Evolutionary conservation across 2,797 vertebrate genomes (phyloP).

Genomic region (Microchirus variegatus): DNA sequence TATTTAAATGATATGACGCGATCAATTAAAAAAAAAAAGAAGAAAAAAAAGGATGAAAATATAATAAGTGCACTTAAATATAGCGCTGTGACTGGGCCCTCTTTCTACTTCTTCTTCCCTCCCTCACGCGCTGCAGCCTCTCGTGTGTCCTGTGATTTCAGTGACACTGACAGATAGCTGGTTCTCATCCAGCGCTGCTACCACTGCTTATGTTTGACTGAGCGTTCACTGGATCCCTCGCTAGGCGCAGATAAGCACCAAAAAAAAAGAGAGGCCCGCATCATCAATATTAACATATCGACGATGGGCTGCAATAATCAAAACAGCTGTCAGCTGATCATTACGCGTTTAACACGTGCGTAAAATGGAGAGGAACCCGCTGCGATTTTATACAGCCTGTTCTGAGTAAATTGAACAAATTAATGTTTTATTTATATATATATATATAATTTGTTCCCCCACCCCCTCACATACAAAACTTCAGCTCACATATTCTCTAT

Average conservation of each 20-base stretch:
- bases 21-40: slow-evolving; percentile 2
- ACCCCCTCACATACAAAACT: no score
- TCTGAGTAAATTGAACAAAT: no score
- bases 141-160: slow-evolving; percentile 50
- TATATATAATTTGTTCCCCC: no score
- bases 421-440: no score
- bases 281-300: slow-evolving; percentile 40
- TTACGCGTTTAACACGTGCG: slow-evolving; percentile 23
- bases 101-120: neutral
- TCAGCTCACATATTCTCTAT: no score
- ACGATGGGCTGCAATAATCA: slow-evolving; percentile 59
- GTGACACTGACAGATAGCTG: slow-evolving; percentile 60
- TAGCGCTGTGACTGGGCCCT: slow-evolving; percentile 16
- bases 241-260: slow-evolving; percentile 7
- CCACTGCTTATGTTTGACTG: slow-evolving; percentile 34
- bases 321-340: slow-evolving; percentile 51
- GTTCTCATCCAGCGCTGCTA: slow-evolving; percentile 41
- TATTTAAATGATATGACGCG: slow-evolving; percentile 1
- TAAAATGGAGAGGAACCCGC: slow-evolving; percentile 3
- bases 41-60: neutral
- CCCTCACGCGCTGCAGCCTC: slow-evolving; percentile 20
- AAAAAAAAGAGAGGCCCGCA: slow-evolving; percentile 9
- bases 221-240: slow-evolving; percentile 42
- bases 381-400: neutral
- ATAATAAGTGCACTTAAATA: neutral